phyloP scores from a whole-genome alignment of 2,113 vertebrate species.

The Dermatemys mawii region DNA sequence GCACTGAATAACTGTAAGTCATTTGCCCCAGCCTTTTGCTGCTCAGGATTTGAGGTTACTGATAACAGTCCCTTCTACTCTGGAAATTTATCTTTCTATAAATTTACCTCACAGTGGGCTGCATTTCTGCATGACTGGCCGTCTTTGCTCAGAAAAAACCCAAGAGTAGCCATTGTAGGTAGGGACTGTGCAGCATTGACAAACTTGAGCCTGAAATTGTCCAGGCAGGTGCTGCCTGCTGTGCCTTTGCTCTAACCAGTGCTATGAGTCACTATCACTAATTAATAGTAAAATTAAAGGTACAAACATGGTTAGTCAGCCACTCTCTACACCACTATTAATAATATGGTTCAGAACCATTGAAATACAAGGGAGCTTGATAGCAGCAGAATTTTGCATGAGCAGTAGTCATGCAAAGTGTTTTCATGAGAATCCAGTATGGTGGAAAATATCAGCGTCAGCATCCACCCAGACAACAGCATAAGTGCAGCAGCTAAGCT shows the following conservation, averaged over 20 bases:
- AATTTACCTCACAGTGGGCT: not conserved
- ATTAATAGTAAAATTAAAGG: not conserved
- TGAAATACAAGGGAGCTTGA: not conserved
- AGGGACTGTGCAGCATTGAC: not conserved
- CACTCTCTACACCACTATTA: not conserved
- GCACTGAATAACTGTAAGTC: accelerated
- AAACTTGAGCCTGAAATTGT: not conserved
- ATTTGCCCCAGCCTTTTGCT: not conserved
- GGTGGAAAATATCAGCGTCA: not conserved
- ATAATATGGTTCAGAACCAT: not conserved
- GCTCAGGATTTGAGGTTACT: not conserved
- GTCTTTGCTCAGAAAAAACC: not conserved
- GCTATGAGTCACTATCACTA: not conserved
- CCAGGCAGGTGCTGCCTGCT: accelerated
- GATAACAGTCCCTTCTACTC: not conserved
- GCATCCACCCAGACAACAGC: not conserved
- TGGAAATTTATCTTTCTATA: not conserved
- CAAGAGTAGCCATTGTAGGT: not conserved
- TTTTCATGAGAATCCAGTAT: not conserved
- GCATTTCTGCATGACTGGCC: not conserved
- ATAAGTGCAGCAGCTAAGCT: not conserved
- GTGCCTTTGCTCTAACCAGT: not conserved
- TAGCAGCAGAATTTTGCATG: not conserved
- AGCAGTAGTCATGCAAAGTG: not conserved
- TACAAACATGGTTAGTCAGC: not conserved